phyloP scores from a whole-genome alignment of 2,113 vertebrate genomes.

The Glaucidium brasilianum region DNA sequence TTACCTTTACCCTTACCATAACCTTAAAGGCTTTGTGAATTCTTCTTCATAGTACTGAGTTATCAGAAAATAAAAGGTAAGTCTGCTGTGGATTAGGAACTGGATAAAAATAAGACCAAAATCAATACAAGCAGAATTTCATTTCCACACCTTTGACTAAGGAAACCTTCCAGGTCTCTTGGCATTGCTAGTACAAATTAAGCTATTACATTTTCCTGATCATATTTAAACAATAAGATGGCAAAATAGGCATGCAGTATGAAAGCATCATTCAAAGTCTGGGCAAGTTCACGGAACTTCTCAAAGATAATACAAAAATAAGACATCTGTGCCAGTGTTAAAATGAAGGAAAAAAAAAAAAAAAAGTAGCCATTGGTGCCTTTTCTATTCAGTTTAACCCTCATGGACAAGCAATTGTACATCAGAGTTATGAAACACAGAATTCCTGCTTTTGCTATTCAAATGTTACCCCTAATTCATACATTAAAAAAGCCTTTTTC shows the following conservation, averaged over 20 bases:
- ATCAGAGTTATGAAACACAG: not conserved
- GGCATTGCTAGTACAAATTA: not conserved
- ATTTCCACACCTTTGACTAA: not conserved
- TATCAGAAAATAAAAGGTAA: not conserved
- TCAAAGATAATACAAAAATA: not conserved
- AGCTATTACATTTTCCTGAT: not conserved
- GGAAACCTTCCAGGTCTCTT: not conserved
- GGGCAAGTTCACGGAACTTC: not conserved
- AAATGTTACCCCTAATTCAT: not conserved
- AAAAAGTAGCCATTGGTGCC: rapidly evolving
- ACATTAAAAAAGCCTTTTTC: not conserved
- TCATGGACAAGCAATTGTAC: not conserved
- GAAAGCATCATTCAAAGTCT: not conserved
- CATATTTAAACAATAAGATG: not conserved
- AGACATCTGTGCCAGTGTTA: not conserved
- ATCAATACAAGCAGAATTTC: not conserved
- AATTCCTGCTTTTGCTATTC: not conserved
- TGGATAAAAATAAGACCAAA: not conserved
- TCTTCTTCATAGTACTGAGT: not conserved
- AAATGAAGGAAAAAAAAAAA: no score
- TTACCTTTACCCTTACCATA: not conserved
- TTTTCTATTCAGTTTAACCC: not conserved
- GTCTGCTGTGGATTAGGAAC: not conserved
- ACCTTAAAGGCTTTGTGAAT: not conserved
- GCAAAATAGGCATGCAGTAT: not conserved